Base-by-base conservation (phyloP, 2,113 vertebrate species). In the Rhodinocichla rosea region DNA sequence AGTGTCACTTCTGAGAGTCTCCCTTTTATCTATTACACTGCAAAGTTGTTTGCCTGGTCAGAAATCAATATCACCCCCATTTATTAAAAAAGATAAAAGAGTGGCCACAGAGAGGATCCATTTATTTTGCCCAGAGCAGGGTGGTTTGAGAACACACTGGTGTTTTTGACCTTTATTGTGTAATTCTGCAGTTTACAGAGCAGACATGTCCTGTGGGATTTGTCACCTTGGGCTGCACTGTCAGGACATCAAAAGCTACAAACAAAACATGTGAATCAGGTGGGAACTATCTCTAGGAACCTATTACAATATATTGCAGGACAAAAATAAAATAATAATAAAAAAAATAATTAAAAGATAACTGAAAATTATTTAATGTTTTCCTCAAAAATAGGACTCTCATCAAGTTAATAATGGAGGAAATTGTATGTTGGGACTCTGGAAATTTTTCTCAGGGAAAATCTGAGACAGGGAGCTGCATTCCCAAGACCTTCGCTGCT, bases 341-440 rank as follows among this genome's bases (percentile, higher is more conserved):
- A 5, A 22, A 11, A 39, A 9, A 39, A 47, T 0, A 56, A 21
- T 12, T 26, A 4, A 27, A 56, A 73, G 13, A 47, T 0, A 82
- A 49, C 9, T 0, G 0, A 56, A 64, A 71, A 32, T 26, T 26
- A 14, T 26, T 15, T 18, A 40, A 3, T 12, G 1, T 32, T 49
- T 47, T 42, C 24, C 37, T 69, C 71, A 37, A 76, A 62, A 14
- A 11, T 10, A 44, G 5, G 6, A 24, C 33, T 68, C 9, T 26
- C 52, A 59, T 15, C 13, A 28, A 17, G 13, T 37, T 53, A 68
- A 3, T 17, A 82, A 33, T 26, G 28, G 62, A 56, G 22, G 15
- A 68, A 76, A 78, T 15, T 28, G 10, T 9, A 42, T 42, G 4
- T 20, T 62, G 19, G 5, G 69, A 7, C 26, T 19, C 16, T 71